Percentiles rank a stretch among this genome's conserved stretches.
phyloP scores from a whole-genome alignment of 2,113 vertebrate genomes.

The Calyptommatus sinebrachiatus region DNA sequence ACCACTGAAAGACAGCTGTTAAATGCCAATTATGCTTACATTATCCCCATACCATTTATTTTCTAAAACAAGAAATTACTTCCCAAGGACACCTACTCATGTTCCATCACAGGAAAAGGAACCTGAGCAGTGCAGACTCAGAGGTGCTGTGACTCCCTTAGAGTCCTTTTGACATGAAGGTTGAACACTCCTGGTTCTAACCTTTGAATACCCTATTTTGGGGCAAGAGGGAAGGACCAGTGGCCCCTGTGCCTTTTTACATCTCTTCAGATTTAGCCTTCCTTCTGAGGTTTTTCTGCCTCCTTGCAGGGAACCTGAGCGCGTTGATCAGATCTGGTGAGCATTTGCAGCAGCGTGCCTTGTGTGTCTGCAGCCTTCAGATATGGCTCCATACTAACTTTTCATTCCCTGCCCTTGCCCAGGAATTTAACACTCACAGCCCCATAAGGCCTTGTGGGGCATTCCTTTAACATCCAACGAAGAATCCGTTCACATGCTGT shows the following conservation, averaged over 20 bases:
- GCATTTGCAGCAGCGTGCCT: slow-evolving; percentile 79
- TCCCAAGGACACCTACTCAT: neutral
- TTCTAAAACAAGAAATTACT: neutral
- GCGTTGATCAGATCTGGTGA: slow-evolving; percentile 94
- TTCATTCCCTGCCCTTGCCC: slow-evolving; percentile 18
- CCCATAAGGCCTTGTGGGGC: accelerated
- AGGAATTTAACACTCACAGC: slow-evolving; percentile 18
- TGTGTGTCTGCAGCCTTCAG: slow-evolving; percentile 59
- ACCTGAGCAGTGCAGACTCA: neutral
- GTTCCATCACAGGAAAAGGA: neutral
- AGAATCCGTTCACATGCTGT: slow-evolving; percentile 10
- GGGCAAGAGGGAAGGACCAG: neutral
- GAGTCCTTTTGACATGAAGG: neutral
- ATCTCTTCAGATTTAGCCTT: slow-evolving; percentile 51
- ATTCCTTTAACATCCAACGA: neutral
- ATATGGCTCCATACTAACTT: slow-evolving; percentile 70
- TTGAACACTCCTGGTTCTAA: neutral
- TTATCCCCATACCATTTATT: neutral
- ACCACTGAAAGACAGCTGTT: too few relatives aligned
- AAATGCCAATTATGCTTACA: neutral
- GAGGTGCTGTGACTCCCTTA: neutral
- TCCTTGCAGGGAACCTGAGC: slow-evolving; percentile 91
- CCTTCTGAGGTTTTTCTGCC: slow-evolving; percentile 84
- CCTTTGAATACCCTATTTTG: neutral
- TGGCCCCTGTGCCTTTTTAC: neutral